Evolutionary conservation across 2,888 invertebrate genomes (phyloP), one percentile per base, ranked within the genome.

Genomic region (Pachymerium ferrugineum): DNA sequence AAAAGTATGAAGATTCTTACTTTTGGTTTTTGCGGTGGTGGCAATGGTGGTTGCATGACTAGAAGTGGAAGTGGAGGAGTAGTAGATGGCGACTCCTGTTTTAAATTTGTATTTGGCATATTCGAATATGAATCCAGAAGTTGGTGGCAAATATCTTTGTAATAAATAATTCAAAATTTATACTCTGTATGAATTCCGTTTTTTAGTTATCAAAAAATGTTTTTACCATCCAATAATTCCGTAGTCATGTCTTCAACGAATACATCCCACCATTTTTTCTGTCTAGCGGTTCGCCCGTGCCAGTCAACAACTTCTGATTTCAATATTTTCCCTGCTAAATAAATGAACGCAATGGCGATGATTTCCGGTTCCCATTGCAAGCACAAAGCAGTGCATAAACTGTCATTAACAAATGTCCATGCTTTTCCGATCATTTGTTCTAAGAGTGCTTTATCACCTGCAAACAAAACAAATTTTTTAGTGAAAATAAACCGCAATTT

Each of bases 321-420:
- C 81, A 93, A 94, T 25, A 99, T 86, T 81, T 97, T 96, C 73
- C 96, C 93, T 0, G 98, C 97, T 75, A 99, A 86, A 83, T 98
- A 97, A 88, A 99, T 94, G 12, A 99, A 86, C 0, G 98, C 97
- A 6, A 98, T 96, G 0, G 98, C 97, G 77, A 94, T 93, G 67
- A 99, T 94, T 84, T 99, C 98, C 0, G 99, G 97, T 83, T 99
- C 98, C 97, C 97, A 99, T 84, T 97, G 97, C 69, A 99, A 86
- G 78, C 94, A 94, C 69, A 99, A 86, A 0, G 96, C 97, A 3
- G 99, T 99, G 81, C 96, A 97, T 77, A 97, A 86, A 84, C 95
- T 93, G 84, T 99, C 99, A 83, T 99, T 99, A 0, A 98, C 94
- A 83, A 99, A 99, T 5, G 97, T 98, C 98, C 98, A 99, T 0